Evolutionary conservation across 2,797 vertebrate species (phyloP), one percentile per base, ranked within the genome.

Genomic region (Nannoperca australis): DNA sequence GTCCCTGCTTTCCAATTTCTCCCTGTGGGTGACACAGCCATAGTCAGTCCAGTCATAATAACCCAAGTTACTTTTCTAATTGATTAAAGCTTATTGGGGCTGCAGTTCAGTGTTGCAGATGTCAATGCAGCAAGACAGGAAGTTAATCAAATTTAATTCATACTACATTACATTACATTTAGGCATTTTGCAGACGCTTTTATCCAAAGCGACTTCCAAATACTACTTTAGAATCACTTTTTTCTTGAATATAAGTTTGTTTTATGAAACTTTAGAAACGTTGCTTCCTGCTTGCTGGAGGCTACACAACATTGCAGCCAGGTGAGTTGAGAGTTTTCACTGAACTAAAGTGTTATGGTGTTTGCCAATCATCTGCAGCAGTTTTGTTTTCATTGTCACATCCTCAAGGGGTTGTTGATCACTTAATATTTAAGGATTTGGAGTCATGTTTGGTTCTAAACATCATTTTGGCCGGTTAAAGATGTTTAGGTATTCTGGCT

Each of bases 1-100:
- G 76, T 92, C 98, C 98, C 79, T 95, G 95, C 85, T 99, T 99
- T 92, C 98, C 98, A 3, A 89, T 42, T 89, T 99, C 98, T 22
- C 98, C 98, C 98, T 99, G 27, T 82, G 38, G 20, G 61, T 22
- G 76, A 83, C 24, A 70, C 7, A 34, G 34, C 22, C 20, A 66
- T 7, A 70, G 36, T 61, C 55, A 76, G 64, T 64, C n/a, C 5
- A 67, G 24, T 66, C 3, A 9, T 14, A 53, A 60, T 54, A 27
- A 22, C 10, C 6, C 55, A 6, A 30, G 2, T 58, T 53, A 27
- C 5, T 58, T 73, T 73, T 24, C 13, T 22, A 62, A 73, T 8
- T 24, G n/a, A 54, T 20, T 71, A 2, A 64, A 49, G 47, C 14
- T 14, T 20, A 68, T 73, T 1, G 53, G 22, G 38, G 5, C 13